Conservation (phyloP, 2,888 invertebrate species). For the Marasmarcha lunaedactyla region DNA sequence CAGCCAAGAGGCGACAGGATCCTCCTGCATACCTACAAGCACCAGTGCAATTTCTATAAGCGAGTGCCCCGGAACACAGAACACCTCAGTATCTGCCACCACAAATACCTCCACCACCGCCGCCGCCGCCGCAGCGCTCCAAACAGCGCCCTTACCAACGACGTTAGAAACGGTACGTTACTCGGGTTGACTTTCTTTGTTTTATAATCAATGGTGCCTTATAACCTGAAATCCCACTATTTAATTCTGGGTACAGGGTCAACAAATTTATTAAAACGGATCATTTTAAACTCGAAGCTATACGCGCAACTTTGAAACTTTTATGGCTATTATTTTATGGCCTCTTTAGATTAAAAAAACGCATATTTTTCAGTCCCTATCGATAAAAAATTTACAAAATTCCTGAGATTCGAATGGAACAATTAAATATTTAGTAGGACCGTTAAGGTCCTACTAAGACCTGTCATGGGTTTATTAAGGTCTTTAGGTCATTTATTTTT, state of each 20-base stretch:
- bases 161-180: not conserved
- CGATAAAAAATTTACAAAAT: no score
- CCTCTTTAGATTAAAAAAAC: not conserved
- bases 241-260: not conserved
- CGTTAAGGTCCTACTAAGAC: no score
- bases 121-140: constrained; percentile 1
- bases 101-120: not conserved
- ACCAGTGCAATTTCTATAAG: no score
- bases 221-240: not conserved
- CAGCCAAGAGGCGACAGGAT: constrained; percentile 5
- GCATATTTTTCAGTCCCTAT: not conserved
- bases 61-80: no score
- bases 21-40: constrained; percentile 3
- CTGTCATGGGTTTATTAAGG: no score
- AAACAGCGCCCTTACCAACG: not conserved
- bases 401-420: no score
- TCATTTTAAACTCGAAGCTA: not conserved
- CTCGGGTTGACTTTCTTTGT: not conserved
- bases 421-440: no score
- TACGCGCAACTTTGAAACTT: not conserved
- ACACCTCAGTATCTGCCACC: not conserved
- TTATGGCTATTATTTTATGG: not conserved
- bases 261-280: not conserved
- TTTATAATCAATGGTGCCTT: not conserved
- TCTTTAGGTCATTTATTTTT: no score